Evolutionary conservation across 53 echinoderm and acorn worm species (phyloP), one percentile per base, ranked within the genome.

Genomic region (Paracentrotus lividus): DNA sequence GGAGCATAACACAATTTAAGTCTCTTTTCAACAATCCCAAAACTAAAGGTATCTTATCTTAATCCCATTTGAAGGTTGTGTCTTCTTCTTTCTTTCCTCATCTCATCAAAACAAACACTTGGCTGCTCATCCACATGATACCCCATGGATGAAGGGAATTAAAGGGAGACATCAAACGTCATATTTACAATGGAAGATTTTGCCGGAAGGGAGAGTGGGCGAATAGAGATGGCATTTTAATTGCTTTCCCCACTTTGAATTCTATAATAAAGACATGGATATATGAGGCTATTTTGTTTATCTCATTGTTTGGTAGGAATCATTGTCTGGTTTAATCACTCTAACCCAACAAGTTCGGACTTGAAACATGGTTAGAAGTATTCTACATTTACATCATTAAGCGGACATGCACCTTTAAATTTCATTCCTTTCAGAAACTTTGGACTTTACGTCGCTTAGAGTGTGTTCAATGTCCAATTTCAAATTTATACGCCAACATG

Each of bases 91-190:
- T 86, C 54, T 86, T 5, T 8, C 32, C 24, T 10, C 5, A n/a
- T 51, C 56, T 86, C 27, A 32, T 36, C 6, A 86, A 86, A 86
- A 86, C 86, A 86, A 86, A 86, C 86, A 86, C 81, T 77, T 85
- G 85, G n/a, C 52, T 51, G 52, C 85, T 51, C 85, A 53, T 86
- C 86, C 36, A 86, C 5, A 52, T 16, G 86, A 78, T 78, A 78
- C 47, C 47, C 47, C 1, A 45, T n/a, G 26, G 81, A n/a, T 47
- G n/a, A n/a, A 8, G 9, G 21, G 20, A 47, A 36, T 86, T 56
- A 86, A 56, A 86, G 56, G 86, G 86, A 86, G 27, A 86, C 86
- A 86, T 86, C 56, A 36, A 86, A 86, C 31, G 86, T 86, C 53
- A 54, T 85, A 16, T 85, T 85, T 51, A 53, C 53, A 85, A 85